Evolutionary conservation across 2,888 invertebrate species (phyloP).

Genomic region (Ophion ventricosus): DNA sequence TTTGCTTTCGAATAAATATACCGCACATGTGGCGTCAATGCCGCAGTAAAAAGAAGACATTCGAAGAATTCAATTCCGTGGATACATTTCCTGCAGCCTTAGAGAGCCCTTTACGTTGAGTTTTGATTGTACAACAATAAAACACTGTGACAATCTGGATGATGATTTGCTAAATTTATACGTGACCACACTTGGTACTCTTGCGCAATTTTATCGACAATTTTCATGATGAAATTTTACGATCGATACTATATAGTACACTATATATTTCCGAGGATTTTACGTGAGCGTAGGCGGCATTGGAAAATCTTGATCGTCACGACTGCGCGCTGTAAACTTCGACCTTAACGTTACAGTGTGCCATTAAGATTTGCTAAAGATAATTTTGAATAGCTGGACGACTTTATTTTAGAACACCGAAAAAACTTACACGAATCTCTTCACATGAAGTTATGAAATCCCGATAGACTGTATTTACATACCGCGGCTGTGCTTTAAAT

Average conservation of each 20-base stretch:
- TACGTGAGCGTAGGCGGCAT: conserved; percentile 20
- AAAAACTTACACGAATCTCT: background rate
- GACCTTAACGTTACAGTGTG: conserved; percentile 20
- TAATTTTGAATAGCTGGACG: background rate
- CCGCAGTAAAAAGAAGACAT: background rate
- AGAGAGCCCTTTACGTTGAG: background rate
- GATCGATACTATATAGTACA: background rate
- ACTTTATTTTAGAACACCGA: background rate
- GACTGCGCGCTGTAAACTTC: conserved; percentile 17
- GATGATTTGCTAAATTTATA: conserved; percentile 27
- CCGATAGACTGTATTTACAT: background rate
- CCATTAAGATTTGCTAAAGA: conserved; percentile 15
- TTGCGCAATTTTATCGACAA: conserved; percentile 32
- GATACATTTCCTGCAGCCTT: background rate
- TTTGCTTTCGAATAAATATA: background rate
- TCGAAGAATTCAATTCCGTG: background rate
- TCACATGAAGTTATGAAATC: background rate
- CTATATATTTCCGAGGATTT: conserved; percentile 25
- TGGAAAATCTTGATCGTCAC: conserved; percentile 58
- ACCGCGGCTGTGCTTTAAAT: background rate
- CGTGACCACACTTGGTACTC: background rate
- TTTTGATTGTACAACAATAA: background rate
- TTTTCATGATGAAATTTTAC: conserved; percentile 40
- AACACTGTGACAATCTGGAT: background rate
- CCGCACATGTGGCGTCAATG: background rate